Evolutionary conservation across 2,888 invertebrate species (phyloP).

Genomic region (Patella caerulea): DNA sequence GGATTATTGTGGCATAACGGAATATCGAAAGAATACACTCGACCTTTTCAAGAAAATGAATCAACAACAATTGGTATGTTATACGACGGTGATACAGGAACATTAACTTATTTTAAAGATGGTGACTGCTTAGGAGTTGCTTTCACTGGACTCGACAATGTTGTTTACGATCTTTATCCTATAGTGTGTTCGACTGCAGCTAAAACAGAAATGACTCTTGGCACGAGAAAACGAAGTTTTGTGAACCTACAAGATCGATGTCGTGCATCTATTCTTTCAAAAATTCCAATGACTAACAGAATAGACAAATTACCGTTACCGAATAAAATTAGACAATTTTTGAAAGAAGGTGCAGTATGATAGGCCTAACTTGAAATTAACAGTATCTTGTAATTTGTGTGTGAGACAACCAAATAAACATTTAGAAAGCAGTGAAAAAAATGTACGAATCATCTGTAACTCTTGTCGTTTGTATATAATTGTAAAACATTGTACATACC

Average conservation of each 20-base stretch:
- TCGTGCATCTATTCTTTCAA: constrained; percentile 74
- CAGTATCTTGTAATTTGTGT: too few species aligned
- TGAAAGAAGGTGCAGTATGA: constrained; percentile 24
- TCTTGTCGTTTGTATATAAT: too few species aligned
- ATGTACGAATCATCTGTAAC: too few species aligned
- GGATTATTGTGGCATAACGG: constrained; percentile 81
- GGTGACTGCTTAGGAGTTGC: constrained; percentile 81
- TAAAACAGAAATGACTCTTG: constrained; percentile 81
- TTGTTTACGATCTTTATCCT: constrained; percentile 78
- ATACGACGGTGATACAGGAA: constrained; percentile 79
- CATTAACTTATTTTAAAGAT: constrained; percentile 81
- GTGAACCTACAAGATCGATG: constrained; percentile 79
- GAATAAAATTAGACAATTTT: constrained; percentile 73
- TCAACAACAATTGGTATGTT: constrained; percentile 80
- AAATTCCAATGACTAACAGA: constrained; percentile 74
- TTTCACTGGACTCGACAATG: constrained; percentile 77
- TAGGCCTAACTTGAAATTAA: too few species aligned
- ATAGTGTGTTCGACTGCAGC: constrained; percentile 82
- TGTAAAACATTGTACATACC: too few species aligned
- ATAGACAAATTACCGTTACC: constrained; percentile 77
- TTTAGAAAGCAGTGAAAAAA: too few species aligned
- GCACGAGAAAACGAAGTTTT: constrained; percentile 77
- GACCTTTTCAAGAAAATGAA: constrained; percentile 80
- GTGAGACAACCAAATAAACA: too few species aligned
- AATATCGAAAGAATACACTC: constrained; percentile 77